Evolutionary conservation across 2,113 vertebrate species (phyloP).

Genomic region (Columba livia): DNA sequence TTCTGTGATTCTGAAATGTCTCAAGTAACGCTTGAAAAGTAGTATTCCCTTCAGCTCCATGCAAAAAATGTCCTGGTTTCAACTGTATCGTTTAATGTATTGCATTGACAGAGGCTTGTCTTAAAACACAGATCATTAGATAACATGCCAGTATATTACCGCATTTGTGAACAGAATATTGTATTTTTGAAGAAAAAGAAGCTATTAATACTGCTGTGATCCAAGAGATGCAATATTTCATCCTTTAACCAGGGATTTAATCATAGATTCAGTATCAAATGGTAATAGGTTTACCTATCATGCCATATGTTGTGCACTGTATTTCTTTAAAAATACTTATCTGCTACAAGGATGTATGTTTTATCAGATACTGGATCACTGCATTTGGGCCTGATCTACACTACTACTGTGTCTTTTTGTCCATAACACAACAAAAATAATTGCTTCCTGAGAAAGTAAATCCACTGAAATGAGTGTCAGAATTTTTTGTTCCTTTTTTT

Average conservation of each 20-base stretch:
- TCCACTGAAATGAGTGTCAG: neutral
- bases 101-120: neutral
- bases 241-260: conserved; percentile 7
- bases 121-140: conserved; percentile 46
- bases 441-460: neutral
- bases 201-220: neutral
- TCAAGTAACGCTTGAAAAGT: conserved; percentile 29
- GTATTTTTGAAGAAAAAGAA: neutral
- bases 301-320: neutral
- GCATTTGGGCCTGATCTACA: neutral
- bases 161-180: conserved; percentile 29
- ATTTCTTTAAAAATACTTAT: neutral
- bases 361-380: neutral
- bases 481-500: neutral
- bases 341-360: neutral
- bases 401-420: neutral
- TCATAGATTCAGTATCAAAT: conserved; percentile 18
- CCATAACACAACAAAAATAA: neutral
- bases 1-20: conserved; percentile 1
- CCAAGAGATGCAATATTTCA: neutral
- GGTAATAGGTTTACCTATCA: neutral
- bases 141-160: neutral
- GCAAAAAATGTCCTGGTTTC: neutral
- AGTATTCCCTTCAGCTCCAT: neutral
- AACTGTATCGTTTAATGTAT: neutral